phyloP scores from a whole-genome alignment of 2,113 vertebrate genomes.

The Apodemus sylvaticus region DNA sequence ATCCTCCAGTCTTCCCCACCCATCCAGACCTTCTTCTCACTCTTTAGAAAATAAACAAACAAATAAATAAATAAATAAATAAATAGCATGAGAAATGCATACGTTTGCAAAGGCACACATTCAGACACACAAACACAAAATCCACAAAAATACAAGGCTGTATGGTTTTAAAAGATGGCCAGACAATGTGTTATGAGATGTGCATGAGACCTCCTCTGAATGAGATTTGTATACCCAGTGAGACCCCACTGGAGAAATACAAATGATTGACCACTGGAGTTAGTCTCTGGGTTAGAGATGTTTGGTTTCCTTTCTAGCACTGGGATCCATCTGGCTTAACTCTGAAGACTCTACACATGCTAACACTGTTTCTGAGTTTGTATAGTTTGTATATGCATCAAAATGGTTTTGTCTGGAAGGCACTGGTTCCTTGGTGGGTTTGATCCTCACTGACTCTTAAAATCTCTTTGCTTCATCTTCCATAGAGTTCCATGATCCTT shows the following conservation, averaged over 20 bases:
- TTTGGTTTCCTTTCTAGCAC: neutral
- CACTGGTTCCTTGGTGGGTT: neutral
- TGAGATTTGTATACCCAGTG: neutral
- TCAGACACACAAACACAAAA: neutral
- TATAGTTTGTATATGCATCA: neutral
- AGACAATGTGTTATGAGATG: neutral
- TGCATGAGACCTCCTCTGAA: neutral
- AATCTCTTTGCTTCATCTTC: neutral
- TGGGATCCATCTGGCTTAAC: neutral
- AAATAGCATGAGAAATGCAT: neutral
- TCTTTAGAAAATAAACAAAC: neutral
- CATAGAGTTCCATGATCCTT: neutral
- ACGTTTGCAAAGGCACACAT: neutral
- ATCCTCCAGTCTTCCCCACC: neutral
- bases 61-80: too few species aligned
- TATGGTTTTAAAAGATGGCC: neutral
- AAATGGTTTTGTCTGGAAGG: neutral
- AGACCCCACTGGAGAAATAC: neutral
- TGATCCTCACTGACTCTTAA: neutral
- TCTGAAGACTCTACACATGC: neutral
- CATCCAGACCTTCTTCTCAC: neutral
- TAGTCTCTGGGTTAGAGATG: neutral
- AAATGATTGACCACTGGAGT: neutral
- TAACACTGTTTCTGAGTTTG: neutral
- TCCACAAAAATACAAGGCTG: neutral